Evolutionary conservation across 2,797 vertebrate genomes (phyloP), one percentile per base, ranked within the genome.

Genomic region (Tauraco hartlaubi): DNA sequence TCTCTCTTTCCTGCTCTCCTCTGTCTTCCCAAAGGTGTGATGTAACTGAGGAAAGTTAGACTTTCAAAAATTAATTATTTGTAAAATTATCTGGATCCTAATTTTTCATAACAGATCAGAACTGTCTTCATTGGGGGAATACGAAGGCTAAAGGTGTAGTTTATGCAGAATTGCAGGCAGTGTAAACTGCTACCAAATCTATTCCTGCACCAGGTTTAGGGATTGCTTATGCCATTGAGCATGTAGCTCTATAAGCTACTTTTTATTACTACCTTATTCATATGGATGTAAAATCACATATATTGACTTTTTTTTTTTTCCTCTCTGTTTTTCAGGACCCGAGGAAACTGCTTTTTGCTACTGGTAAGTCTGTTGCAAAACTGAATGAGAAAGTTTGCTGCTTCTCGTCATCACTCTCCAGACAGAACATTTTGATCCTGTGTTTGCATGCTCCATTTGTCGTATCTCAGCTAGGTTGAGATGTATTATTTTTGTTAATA

Each of bases 301-400:
- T 54, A 16, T 41, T 93, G 51, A 16, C 5, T 49, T 12, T 48
- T 91, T 49, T 49, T 49, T 92, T 77, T 51, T 26, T 5, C 21
- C 22, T 76, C 3, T 67, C 61, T 97, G 18, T 77, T 86, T 97
- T 96, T 77, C 94, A 99, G 99, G 99, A 99, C 95, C 99, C 99
- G 0, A 98, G 99, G 94, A 98, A 98, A 92, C 98, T 99, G 78
- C 98, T 99, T 97, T 98, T 99, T 95, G 98, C 98, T 63, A 99
- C 99, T 96, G 98, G 99, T 99, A 98, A 99, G 99, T 97, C 86
- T 59, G 48, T 71, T 75, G 44, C 8, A 54, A 80, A 85, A 83
- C 16, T n/a, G 33, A 68, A 48, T 43, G 43, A 68, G n/a, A 52
- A 76, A 64, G 14, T 84, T 81, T 73, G 8, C 51, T 75, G 55